Base-by-base conservation (phyloP, 2,888 invertebrate species). In the Blastobasis adustella region DNA sequence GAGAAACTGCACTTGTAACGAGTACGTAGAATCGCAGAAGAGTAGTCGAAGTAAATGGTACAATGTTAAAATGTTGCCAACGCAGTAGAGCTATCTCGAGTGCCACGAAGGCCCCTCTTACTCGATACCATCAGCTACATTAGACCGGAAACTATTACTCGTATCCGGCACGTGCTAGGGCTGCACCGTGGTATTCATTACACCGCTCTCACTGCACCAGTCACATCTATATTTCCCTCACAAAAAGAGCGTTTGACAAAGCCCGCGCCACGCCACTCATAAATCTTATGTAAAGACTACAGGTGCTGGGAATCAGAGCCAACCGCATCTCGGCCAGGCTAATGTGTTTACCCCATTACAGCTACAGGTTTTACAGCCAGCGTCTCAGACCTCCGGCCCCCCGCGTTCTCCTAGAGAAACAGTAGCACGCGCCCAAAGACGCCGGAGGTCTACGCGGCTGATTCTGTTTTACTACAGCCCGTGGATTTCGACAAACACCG, bases 291-390 rank as follows among this genome's bases (percentile, higher is more conserved):
- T 63, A 71, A 73, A 69, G 67, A 67, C 69, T 72, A 73, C 80
- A 82, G 80, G 81, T 82, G 82, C 71, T 66, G 71, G 72, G 72
- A 76, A 74, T 76, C 76, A 71, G 69, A 66, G 60, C 64, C 64
- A 70, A 72, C 79, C 74, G 64, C 75, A 71, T 67, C 69, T 66
- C 68, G 66, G 69, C 68, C 49, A 51, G 58, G 73, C 78, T 83
- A 82, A 83, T 82, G 80, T 82, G 80, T 80, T 85, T 80, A 83
- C 80, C 72, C 77, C 77, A 77, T 82, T 80, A 80, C 79, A 73
- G 63, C 69, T 69, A 68, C 66, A 71, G 71, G 69, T 71, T 67
- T 69, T 62, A 67, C 66, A 63, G 60, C 81, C 77, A 76, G 49
- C 50, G 47, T 55, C 53, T 58, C 54, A 66, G 76, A 73, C 51